Conservation (phyloP, 2,797 vertebrate genomes). For the Poeciliopsis presidionis region DNA sequence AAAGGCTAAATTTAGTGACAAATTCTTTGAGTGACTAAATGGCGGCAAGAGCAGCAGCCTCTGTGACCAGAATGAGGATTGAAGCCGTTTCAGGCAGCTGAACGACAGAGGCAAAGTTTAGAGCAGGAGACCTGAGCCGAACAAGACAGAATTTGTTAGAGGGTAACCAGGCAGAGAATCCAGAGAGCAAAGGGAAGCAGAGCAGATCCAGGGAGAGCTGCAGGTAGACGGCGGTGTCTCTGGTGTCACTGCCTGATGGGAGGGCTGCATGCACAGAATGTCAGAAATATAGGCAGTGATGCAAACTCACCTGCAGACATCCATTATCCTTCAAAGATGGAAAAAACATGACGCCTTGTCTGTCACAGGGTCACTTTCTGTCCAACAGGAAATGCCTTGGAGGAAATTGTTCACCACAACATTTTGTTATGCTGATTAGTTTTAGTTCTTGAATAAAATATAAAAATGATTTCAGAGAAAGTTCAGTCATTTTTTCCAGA, state of each 20-base stretch:
- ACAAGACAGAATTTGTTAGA: constrained; percentile 9
- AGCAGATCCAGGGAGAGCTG: not conserved
- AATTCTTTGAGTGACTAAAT: not conserved
- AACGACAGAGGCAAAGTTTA: not conserved
- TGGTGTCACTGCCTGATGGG: not conserved
- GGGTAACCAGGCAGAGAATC: constrained; percentile 9
- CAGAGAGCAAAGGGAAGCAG: not conserved
- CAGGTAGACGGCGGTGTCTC: not conserved
- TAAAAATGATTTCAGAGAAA: not conserved
- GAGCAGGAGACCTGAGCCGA: not conserved
- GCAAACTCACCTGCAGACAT: not conserved
- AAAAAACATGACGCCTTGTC: not conserved
- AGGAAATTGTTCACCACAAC: not conserved
- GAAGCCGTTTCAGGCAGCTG: not conserved
- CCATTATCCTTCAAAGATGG: not conserved
- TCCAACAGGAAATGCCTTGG: not conserved
- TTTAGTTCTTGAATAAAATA: not conserved
- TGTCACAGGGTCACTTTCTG: not conserved
- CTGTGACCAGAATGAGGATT: not conserved
- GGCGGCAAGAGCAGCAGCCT: not conserved
- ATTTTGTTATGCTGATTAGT: not conserved
- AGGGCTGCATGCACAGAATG: not conserved
- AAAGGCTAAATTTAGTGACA: not conserved
- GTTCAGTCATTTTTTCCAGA: not conserved
- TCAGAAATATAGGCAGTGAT: not conserved